Evolutionary conservation across 2,797 vertebrate species (phyloP).

Genomic region (Amphiprion clarkii): DNA sequence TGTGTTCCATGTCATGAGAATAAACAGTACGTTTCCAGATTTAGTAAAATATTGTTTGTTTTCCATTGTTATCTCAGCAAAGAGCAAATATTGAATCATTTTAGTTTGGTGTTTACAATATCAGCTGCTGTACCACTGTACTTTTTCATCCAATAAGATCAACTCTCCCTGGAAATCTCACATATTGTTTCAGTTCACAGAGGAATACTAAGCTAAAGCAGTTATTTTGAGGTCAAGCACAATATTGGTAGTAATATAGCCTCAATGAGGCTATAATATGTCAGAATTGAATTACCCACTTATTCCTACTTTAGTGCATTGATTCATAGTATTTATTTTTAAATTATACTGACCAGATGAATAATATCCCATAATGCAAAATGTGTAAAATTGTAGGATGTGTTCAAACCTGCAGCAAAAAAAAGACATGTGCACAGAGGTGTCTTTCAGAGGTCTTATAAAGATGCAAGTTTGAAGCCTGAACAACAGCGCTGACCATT

Average conservation of each 20-base stretch:
- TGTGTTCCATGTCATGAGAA: background rate
- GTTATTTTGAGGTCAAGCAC: constrained; percentile 50
- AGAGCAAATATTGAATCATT: constrained; percentile 31
- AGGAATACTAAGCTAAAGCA: constrained; percentile 52
- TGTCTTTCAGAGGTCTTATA: background rate
- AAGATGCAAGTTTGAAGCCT: constrained; percentile 12
- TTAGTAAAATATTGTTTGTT: constrained; percentile 16
- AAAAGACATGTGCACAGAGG: background rate
- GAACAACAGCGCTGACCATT: constrained; percentile 34
- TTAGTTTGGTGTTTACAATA: constrained; percentile 32
- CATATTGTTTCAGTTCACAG: constrained; percentile 64
- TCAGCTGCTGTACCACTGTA: constrained; percentile 22
- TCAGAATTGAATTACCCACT: constrained; percentile 30
- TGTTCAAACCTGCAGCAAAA: background rate
- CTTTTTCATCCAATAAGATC: constrained; percentile 52
- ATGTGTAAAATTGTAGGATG: background rate
- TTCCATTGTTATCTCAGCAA: constrained; percentile 17
- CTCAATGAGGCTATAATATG: constrained; percentile 33
- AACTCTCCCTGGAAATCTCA: constrained; percentile 62
- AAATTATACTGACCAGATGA: constrained; percentile 11
- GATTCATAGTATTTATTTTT: constrained; percentile 22
- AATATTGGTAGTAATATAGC: constrained; percentile 34
- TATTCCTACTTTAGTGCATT: constrained; percentile 9
- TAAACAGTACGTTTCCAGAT: constrained; percentile 15
- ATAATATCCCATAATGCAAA: background rate